Percentiles rank a stretch among this genome's conserved stretches.
phyloP scores from a whole-genome alignment of 2,797 vertebrate species.

The Spinus olivaceus region DNA sequence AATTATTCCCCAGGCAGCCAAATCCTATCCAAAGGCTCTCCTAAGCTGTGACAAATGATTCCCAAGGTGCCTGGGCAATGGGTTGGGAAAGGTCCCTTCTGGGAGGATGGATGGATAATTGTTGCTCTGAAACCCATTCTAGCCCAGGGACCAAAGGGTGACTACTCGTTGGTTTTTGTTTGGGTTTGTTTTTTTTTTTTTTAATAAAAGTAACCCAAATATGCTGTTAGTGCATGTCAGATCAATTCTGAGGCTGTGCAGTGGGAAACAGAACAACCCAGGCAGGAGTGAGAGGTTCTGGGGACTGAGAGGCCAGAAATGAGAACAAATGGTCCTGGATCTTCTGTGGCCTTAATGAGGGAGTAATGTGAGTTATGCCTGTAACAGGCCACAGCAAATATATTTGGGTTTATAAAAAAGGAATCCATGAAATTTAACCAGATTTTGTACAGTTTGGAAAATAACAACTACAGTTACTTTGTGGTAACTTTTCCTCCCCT shows the following conservation, averaged over 20 bases:
- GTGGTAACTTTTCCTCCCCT: not conserved
- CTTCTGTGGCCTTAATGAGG: not conserved
- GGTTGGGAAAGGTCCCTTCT: not conserved
- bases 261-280: not conserved
- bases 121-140: not conserved
- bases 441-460: not conserved
- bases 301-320: not conserved
- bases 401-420: not conserved
- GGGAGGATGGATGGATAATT: not conserved
- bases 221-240: not conserved
- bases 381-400: not conserved
- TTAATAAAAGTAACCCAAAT: not conserved
- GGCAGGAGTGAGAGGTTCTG: not conserved
- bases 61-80: not conserved
- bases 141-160: not conserved
- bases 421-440: not conserved
- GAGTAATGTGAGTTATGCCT: not conserved
- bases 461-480: not conserved
- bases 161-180: not conserved
- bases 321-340: not conserved
- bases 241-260: not conserved
- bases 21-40: not conserved
- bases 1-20: not conserved
- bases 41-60: not conserved
- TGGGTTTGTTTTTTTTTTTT: not conserved